Evolutionary conservation across 2,113 vertebrate genomes (phyloP), one percentile per base, ranked within the genome.

Genomic region (Lampris incognitus): DNA sequence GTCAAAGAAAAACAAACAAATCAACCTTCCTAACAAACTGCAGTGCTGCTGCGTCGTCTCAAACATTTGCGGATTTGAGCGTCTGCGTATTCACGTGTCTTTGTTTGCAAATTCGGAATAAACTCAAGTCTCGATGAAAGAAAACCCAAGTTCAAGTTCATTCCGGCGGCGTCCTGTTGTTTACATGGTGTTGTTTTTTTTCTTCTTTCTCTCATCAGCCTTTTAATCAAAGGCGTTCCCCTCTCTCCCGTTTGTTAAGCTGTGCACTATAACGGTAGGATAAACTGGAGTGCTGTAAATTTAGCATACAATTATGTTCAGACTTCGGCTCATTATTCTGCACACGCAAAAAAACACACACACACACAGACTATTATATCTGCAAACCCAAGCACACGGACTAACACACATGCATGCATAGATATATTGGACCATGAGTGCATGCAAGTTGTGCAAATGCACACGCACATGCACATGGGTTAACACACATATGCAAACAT

Each of bases 241-340:
- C 66, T 68, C 72, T 36, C 73, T 82, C 76, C 83, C 64, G 71
- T 3, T 74, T 75, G 69, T 79, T 85, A 87, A 90, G 89, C 87
- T 85, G 84, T 64, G 68, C 72, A 89, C 82, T 70, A 52, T 77
- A 79, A 86, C 78, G 74, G 71, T 85, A 82, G 86, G 88, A 87
- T 85, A 89, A 73, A 88, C 88, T 85, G 82, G 89, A 89, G 87
- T 69, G 65, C 70, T 66, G 74, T 72, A 75, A 24, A 82, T 85
- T 77, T 69, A 37, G 89, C 75, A 75, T 76, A 74, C 79, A 79
- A 84, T 89, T 84, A 81, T 81, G 79, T 86, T 91, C 82, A 74
- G 88, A 88, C 86, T 85, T 65, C 56, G 39, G 76, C 90, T 91
- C 91, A 91, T 92, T 92, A 91, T 85, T 81, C 83, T 56, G 68